A percentile compares a stretch with the other conserved stretches of the same genome.
phyloP scores from a whole-genome alignment of 2,113 vertebrate species.

The Acrocephalus arundinaceus region DNA sequence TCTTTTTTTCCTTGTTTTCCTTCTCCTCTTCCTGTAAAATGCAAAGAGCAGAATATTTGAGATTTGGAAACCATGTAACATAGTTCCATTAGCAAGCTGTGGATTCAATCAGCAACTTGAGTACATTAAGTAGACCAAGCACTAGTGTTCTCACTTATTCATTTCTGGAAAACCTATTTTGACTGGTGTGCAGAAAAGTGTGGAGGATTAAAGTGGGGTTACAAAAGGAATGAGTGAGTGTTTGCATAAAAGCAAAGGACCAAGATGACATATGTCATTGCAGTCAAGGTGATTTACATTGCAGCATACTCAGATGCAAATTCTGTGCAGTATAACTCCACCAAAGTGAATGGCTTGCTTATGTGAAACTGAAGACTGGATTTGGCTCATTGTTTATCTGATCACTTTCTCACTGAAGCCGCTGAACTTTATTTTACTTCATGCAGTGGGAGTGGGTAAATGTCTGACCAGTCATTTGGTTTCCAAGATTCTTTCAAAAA shows the following conservation, averaged over 20 bases:
- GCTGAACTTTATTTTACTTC: neutral
- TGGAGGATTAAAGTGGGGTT: slow-evolving; percentile 26
- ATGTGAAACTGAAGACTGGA: neutral
- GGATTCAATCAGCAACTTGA: slow-evolving; percentile 20
- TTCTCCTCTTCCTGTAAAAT: slow-evolving; percentile 10
- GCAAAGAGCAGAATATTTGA: slow-evolving; percentile 1
- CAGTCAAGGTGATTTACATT: slow-evolving; percentile 43
- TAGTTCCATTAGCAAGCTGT: slow-evolving; percentile 24
- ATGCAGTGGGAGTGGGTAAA: neutral
- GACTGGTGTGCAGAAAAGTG: slow-evolving; percentile 30
- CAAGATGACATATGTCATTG: slow-evolving; percentile 35
- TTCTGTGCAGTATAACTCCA: neutral
- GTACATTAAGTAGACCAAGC: neutral
- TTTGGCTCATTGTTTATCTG: slow-evolving; percentile 17
- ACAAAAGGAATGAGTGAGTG: slow-evolving; percentile 33
- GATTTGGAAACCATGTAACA: neutral
- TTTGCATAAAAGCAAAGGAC: slow-evolving; percentile 39
- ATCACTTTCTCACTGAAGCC: slow-evolving; percentile 21
- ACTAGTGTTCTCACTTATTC: neutral
- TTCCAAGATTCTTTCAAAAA: neutral
- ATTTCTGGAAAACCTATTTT: slow-evolving; percentile 48
- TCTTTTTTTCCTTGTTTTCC: neutral
- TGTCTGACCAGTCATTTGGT: neutral
- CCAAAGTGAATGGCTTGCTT: slow-evolving; percentile 36
- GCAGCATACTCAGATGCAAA: slow-evolving; percentile 47